phyloP scores from a whole-genome alignment of 1,140 invertebrate species.

The Bombus waltoni region DNA sequence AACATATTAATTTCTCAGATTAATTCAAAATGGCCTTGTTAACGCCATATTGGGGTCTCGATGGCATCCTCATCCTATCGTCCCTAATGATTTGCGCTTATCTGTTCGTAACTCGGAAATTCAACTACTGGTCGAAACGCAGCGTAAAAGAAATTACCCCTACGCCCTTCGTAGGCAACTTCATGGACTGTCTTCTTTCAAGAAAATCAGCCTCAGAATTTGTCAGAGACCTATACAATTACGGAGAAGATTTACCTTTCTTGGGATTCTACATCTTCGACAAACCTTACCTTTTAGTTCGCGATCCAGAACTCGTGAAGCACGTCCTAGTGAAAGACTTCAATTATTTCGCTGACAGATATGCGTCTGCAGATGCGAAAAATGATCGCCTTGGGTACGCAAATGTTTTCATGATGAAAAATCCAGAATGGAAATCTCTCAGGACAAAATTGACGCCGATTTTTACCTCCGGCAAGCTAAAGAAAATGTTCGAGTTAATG shows the following conservation, averaged over 20 bases:
- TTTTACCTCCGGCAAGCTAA: conserved; percentile 80
- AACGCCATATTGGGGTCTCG: conserved; percentile 55
- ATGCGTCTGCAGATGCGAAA: conserved; percentile 42
- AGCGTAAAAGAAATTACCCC: conserved; percentile 71
- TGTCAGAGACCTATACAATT: conserved; percentile 61
- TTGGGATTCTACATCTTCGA: conserved; percentile 77
- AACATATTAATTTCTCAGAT: not conserved
- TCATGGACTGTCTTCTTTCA: conserved; percentile 46
- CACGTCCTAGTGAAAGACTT: conserved; percentile 82
- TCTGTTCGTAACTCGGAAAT: conserved; percentile 74
- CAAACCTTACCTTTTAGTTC: conserved; percentile 76
- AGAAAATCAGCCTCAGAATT: conserved; percentile 50
- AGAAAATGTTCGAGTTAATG: conserved; percentile 80
- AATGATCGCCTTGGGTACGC: conserved; percentile 65
- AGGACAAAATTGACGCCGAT: conserved; percentile 78
- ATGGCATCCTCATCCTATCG: conserved; percentile 28
- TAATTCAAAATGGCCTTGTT: conserved; percentile 52
- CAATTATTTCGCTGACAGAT: conserved; percentile 76
- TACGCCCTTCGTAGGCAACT: conserved; percentile 74
- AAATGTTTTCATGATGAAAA: conserved; percentile 73
- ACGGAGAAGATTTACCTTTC: conserved; percentile 56
- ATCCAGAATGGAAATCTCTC: conserved; percentile 77
- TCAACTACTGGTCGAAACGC: conserved; percentile 78
- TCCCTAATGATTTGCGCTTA: conserved; percentile 52
- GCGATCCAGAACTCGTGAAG: conserved; percentile 81